phyloP scores from a whole-genome alignment of 2,888 invertebrate species.

The Vanessa cardui region DNA sequence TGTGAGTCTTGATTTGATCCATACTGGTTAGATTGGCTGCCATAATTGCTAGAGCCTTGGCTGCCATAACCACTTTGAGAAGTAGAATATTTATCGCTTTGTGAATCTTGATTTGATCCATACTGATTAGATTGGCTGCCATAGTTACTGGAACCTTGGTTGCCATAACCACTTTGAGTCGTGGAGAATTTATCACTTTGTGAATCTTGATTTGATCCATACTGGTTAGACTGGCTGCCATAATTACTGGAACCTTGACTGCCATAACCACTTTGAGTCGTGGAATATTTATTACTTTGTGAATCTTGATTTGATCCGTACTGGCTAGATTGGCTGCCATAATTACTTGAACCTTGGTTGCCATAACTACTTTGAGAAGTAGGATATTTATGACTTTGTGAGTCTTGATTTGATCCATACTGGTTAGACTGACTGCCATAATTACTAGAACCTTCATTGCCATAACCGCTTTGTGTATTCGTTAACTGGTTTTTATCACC shows the following conservation, averaged over 20 bases:
- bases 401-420: constrained; percentile 11
- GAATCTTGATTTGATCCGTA: constrained; percentile 16
- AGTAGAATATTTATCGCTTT: constrained; percentile 29
- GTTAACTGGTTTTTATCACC: background rate
- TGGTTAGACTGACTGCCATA: constrained; percentile 13
- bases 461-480: constrained; percentile 27
- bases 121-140: constrained; percentile 8
- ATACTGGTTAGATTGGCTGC: constrained; percentile 22
- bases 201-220: background rate
- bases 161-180: constrained; percentile 22
- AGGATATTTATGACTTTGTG: constrained; percentile 28
- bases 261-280: constrained; percentile 24
- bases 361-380: constrained; percentile 19
- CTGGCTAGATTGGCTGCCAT: constrained; percentile 25
- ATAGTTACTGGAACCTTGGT: constrained; percentile 10
- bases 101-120: constrained; percentile 9
- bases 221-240: background rate
- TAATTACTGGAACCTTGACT: constrained; percentile 9
- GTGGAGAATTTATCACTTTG: constrained; percentile 14
- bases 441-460: constrained; percentile 19
- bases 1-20: constrained; percentile 15
- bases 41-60: constrained; percentile 21
- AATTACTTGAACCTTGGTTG: constrained; percentile 19
- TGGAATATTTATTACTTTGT: constrained; percentile 18
- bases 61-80: constrained; percentile 20